Conservation (phyloP, 2,113 vertebrate species). For the Piprites chloris region DNA sequence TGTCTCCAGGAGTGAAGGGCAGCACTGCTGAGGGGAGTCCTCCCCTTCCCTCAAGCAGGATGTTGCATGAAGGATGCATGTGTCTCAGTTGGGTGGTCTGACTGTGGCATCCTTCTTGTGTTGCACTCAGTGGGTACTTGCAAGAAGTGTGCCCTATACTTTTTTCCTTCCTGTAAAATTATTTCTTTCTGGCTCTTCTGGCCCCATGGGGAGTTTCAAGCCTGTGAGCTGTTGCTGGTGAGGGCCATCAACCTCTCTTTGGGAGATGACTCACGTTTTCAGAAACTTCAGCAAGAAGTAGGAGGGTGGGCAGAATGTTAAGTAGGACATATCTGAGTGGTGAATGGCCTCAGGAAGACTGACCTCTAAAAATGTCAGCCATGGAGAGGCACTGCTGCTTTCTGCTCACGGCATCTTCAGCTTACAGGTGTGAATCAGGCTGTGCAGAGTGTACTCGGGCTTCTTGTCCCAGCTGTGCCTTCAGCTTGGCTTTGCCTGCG, state of each 20-base stretch:
- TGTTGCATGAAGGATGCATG: background rate
- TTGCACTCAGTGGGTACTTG: background rate
- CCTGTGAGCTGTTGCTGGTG: background rate
- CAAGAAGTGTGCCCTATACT: background rate
- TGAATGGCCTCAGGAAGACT: background rate
- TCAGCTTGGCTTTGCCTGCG: background rate
- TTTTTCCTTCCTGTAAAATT: background rate
- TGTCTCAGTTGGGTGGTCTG: background rate
- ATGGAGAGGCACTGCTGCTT: background rate
- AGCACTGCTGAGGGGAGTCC: background rate
- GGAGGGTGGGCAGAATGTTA: background rate
- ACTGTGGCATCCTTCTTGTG: background rate
- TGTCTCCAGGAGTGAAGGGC: background rate
- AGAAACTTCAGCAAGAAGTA: background rate
- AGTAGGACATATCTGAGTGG: accelerated
- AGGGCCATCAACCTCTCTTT: background rate
- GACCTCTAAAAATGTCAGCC: background rate
- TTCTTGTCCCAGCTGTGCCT: background rate
- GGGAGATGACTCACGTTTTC: background rate
- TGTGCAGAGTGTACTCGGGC: accelerated
- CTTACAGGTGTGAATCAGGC: background rate
- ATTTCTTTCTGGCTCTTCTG: background rate
- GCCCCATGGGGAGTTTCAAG: background rate
- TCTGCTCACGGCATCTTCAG: background rate
- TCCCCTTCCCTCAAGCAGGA: background rate